Evolutionary conservation across 1,140 invertebrate genomes (phyloP), one percentile per base, ranked within the genome.

Genomic region (Chelonus insularis): DNA sequence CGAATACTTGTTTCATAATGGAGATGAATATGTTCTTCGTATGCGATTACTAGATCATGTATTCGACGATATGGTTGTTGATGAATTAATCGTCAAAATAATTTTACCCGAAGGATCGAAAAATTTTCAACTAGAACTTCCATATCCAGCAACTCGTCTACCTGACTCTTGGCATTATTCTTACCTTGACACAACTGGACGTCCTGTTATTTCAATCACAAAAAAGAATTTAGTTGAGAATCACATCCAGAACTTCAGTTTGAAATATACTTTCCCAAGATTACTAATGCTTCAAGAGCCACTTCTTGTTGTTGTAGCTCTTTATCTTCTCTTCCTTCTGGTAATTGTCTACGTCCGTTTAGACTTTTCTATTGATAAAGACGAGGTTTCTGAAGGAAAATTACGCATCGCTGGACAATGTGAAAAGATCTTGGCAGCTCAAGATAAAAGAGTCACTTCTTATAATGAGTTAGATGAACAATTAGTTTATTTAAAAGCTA

Each of bases 41-140:
- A 95, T 99, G 89, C 86, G 94, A 63, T 82, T 97, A 21, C 76
- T 99, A 58, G 97, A 99, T 80, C 97, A 99, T 78, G 86, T 99
- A 23, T 98, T 91, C 82, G 96, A 99, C 83, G 95, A 99, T 72
- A 95, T 98, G 90, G 86, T 94, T 39, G 88, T 99, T 56, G 95
- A 99, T 72, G 89, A 98, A 64, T 79, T 95, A n/a, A 83, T 88
- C 16, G 87, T 98, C 1, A 93, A 91, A 73, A 89, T 99, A 37
- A 96, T 99, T 71, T 82, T 99, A 39, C 98, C 98, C 0, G 97
- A 99, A 81, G 95, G 96, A 18, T 86, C 89, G 20, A 87, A 87
- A 7, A 88, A 92, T 75, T 88, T 98, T 21, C 86, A 93, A 68
- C 68, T 99, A 1, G 86, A 86, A 37, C 85, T 93, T 1, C 96